Conservation (phyloP, 2,797 vertebrate species). For the Urophycis tenuis region DNA sequence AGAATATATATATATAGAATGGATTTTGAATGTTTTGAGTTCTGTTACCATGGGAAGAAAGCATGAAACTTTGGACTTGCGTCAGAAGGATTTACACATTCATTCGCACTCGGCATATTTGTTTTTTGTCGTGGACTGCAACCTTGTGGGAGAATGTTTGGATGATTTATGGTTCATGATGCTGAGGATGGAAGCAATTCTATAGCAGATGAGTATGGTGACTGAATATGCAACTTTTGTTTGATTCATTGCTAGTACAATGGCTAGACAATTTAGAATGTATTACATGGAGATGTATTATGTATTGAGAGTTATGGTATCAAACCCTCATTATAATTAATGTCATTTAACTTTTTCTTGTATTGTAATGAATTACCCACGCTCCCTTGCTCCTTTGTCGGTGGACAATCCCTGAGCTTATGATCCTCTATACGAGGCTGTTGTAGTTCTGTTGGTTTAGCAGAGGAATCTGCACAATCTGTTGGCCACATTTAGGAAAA, state of each 20-base stretch:
- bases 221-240: constrained; percentile 14
- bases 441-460: not conserved
- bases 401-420: not conserved
- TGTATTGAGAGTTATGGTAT: constrained; percentile 1
- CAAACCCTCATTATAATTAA: not conserved
- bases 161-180: not conserved
- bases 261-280: not conserved
- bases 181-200: not conserved
- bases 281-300: not conserved
- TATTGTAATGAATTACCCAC: not conserved
- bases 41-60: constrained; percentile 10
- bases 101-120: not conserved
- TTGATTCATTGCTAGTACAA: constrained; percentile 14
- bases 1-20: too few relatives aligned
- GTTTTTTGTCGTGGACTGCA: not conserved
- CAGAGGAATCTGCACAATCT: not conserved
- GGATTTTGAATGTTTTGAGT: constrained; percentile 20
- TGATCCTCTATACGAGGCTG: not conserved
- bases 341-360: not conserved
- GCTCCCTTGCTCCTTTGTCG: not conserved
- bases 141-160: not conserved
- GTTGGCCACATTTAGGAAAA: not conserved
- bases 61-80: constrained; percentile 9
- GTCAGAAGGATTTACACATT: not conserved
- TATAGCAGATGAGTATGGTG: constrained; percentile 11